Conservation (phyloP, 2,888 invertebrate genomes). For the Drosophila leonis region DNA sequence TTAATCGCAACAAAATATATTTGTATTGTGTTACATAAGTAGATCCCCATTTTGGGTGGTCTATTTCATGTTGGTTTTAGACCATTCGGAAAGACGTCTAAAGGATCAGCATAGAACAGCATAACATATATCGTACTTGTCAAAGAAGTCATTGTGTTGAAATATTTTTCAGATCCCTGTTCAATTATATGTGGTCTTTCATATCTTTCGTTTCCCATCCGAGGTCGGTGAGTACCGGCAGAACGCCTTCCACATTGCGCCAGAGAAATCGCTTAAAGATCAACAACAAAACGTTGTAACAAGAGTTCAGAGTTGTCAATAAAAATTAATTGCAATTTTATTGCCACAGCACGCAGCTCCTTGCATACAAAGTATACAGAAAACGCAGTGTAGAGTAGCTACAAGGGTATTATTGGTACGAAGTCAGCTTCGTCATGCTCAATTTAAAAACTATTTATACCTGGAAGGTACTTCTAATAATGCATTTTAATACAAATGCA, state of each 20-base stretch:
- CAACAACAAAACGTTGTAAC: constrained; percentile 69
- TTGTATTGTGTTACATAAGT: constrained; percentile 58
- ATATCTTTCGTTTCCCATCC: constrained; percentile 9
- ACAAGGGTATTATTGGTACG: constrained; percentile 4
- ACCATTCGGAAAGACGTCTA: background rate
- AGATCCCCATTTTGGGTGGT: constrained; percentile 52
- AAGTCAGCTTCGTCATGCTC: constrained; percentile 4
- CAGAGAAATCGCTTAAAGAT: constrained; percentile 65
- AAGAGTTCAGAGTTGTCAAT: constrained; percentile 82
- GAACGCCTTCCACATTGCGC: constrained; percentile 41
- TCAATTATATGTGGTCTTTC: constrained; percentile 1
- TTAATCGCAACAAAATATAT: constrained; percentile 66
- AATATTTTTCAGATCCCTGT: background rate
- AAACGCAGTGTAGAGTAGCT: background rate
- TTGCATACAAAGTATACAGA: constrained; percentile 71
- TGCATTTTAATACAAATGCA: background rate
- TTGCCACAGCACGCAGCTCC: constrained; percentile 71
- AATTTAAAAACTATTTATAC: background rate
- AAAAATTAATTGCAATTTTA: constrained; percentile 84
- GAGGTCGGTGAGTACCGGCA: constrained; percentile 10
- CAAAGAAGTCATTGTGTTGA: background rate
- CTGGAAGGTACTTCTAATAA: background rate
- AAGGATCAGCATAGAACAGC: constrained; percentile 9
- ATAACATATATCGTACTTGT: background rate
- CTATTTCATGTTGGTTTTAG: constrained; percentile 7